phyloP scores from a whole-genome alignment of 1,140 invertebrate genomes.

The Psix sp. region DNA sequence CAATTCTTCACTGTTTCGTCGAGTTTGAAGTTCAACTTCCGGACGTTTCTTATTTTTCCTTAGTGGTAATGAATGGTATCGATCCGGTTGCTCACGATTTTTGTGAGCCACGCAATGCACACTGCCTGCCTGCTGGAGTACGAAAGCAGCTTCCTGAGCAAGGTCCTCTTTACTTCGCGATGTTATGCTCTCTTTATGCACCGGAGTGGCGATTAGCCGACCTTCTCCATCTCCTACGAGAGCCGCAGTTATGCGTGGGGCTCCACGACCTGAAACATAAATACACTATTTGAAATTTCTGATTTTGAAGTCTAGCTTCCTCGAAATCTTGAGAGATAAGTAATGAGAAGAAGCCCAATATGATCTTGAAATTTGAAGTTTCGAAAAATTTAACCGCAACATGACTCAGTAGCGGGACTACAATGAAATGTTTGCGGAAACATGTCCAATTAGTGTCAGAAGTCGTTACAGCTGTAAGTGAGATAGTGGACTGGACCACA shows the following conservation, averaged over 20 bases:
- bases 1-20: constrained; percentile 69
- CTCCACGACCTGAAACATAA: constrained; percentile 72
- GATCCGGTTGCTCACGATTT: constrained; percentile 77
- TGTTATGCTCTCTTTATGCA: constrained; percentile 82
- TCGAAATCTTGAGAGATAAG: too few relatives aligned
- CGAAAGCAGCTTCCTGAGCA: constrained; percentile 83
- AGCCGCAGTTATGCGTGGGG: constrained; percentile 69
- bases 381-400: constrained; percentile 46
- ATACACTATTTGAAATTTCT: neutral
- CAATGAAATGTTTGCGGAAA: constrained; percentile 34
- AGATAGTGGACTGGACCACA: constrained; percentile 42
- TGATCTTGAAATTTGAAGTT: too few relatives aligned
- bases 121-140: constrained; percentile 82
- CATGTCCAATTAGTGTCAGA: constrained; percentile 10
- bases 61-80: constrained; percentile 81
- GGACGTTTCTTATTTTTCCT: constrained; percentile 75
- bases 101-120: constrained; percentile 79
- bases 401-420: constrained; percentile 29
- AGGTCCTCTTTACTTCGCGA: constrained; percentile 81
- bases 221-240: constrained; percentile 75
- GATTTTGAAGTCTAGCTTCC: too few relatives aligned
- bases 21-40: constrained; percentile 68
- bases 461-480: constrained; percentile 23
- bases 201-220: constrained; percentile 76
- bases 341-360: neutral